Evolutionary conservation across 1,140 invertebrate genomes (phyloP).

Genomic region (Babylonia areolata): DNA sequence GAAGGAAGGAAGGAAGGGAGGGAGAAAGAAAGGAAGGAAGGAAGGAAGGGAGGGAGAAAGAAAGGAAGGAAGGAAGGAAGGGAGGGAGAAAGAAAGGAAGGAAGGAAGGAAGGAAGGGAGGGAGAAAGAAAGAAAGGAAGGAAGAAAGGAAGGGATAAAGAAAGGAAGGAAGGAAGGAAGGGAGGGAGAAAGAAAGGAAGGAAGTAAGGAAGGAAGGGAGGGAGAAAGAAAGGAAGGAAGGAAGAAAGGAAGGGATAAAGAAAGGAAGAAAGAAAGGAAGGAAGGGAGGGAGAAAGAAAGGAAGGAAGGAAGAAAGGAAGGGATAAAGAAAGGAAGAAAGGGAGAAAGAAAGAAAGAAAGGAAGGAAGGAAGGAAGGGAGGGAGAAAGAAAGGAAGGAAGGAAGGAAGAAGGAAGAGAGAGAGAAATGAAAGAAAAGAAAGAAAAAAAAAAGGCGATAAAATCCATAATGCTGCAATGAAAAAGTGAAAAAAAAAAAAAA

Average conservation of each 20-base stretch:
- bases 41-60: not conserved
- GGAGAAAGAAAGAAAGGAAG: too few relatives aligned
- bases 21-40: conserved; percentile 4
- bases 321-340: not conserved
- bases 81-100: not conserved
- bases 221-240: not conserved
- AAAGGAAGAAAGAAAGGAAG: too few relatives aligned
- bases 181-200: not conserved
- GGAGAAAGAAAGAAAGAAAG: conserved; percentile 5
- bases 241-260: too few relatives aligned
- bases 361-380: not conserved
- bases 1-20: not conserved
- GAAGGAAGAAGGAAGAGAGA: not conserved
- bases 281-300: conserved; percentile 1
- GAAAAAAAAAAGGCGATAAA: too few relatives aligned
- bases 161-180: too few relatives aligned
- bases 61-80: not conserved
- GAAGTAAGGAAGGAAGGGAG: not conserved
- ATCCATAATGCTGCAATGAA: too few relatives aligned
- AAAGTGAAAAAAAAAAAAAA: too few relatives aligned
- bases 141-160: too few relatives aligned
- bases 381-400: not conserved
- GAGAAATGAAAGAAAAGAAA: too few relatives aligned
- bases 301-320: not conserved
- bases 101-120: not conserved